Base-by-base conservation (phyloP, 2,797 vertebrate species). In the Oryzias dopingdopingensis region DNA sequence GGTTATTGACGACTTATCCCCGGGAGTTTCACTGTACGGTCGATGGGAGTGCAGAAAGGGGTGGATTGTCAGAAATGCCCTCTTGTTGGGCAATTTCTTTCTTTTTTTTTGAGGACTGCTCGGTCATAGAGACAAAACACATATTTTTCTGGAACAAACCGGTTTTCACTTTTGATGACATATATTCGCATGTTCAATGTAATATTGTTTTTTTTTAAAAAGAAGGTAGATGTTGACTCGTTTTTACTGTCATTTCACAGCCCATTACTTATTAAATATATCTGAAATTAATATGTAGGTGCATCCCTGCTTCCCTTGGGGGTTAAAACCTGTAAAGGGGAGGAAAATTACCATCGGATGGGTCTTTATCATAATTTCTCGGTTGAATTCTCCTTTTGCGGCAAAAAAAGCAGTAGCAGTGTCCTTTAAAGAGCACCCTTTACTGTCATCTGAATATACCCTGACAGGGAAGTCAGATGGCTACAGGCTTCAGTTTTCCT, bases 191-290 rank as follows among this genome's bases (percentile, higher is more conserved):
- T 26, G 26, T 26, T 6, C 7, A 26, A 26, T 37, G 32, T 3
- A 3, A 12, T 37, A 32, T 32, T 26, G 5, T 26, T 26, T 26
- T 26, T 26, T 7, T 13, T 6, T 7, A 7, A 29, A 5, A 29
- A 56, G 47, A 26, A 46, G 20, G 46, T 42, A 52, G 59, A 51
- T 48, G 17, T 55, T 29, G 24, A 50, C 10, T 15, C 49, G 32
- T 32, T 49, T 49, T 56, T 65, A n/a, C 42, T 76, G 52, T 81
- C 72, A 67, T 70, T 73, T 62, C 55, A 32, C 63, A 4, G 2
- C 49, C 52, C 64, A 67, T 79, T 51, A 59, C 12, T 56, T 62
- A 81, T 74, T 78, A 56, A 70, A 58, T 70, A 52, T 62, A 52
- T 49, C 29, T 59, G 29, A 41, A 52, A 76, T 72, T 60, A 77